Conservation (phyloP, 2,888 invertebrate species). For the Autographa gamma region DNA sequence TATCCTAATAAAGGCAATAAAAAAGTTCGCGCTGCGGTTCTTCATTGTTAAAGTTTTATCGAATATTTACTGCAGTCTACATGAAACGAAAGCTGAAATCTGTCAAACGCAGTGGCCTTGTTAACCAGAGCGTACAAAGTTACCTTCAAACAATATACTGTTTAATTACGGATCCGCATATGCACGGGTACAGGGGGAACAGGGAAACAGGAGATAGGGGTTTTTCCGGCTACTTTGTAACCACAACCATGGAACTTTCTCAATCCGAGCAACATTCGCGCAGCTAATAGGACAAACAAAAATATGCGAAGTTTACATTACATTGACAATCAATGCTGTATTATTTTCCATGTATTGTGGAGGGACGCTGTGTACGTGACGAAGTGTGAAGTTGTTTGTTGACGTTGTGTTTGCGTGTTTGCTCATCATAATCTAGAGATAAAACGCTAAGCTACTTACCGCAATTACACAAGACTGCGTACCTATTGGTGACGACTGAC, state of each 20-base stretch:
- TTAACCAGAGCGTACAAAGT: background rate
- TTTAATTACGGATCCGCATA: background rate
- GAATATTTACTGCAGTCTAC: background rate
- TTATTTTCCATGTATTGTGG: background rate
- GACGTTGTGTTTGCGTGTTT: background rate
- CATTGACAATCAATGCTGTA: background rate
- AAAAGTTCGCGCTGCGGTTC: background rate
- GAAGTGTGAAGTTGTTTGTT: background rate
- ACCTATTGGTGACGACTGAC: background rate
- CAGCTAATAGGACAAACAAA: background rate
- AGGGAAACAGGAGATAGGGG: background rate
- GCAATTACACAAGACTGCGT: background rate
- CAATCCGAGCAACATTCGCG: background rate
- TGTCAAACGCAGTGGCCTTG: background rate
- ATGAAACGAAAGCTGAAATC: slow-evolving; percentile 1
- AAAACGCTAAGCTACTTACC: background rate
- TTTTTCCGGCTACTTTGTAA: background rate
- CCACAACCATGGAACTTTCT: background rate
- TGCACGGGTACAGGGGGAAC: background rate
- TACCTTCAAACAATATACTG: background rate
- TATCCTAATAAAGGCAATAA: background rate
- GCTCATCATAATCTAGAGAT: background rate
- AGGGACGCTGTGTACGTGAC: background rate
- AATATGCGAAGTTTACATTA: background rate
- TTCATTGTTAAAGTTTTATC: slow-evolving; percentile 1